Conservation (phyloP, 1,140 invertebrate species). For the Ooceraea biroi region DNA sequence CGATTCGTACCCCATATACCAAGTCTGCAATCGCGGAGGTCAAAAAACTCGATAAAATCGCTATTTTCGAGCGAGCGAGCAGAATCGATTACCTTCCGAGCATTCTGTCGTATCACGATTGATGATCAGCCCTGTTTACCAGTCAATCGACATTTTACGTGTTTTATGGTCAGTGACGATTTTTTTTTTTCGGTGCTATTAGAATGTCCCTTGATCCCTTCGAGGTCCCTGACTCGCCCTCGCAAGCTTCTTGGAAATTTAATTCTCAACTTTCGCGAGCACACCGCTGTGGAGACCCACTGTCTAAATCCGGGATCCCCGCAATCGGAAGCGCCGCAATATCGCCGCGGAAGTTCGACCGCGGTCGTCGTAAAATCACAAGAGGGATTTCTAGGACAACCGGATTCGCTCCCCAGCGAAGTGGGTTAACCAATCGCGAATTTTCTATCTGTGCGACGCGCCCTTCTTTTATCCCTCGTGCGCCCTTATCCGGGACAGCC, state of each 20-base stretch:
- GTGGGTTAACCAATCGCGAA: constrained; percentile 58
- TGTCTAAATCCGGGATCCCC: constrained; percentile 32
- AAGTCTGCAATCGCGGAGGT: background rate
- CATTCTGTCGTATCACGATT: background rate
- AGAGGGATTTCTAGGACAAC: constrained; percentile 32
- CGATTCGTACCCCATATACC: background rate
- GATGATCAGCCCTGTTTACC: background rate
- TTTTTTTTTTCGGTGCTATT: background rate
- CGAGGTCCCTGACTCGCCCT: background rate
- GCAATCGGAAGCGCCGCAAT: constrained; percentile 39
- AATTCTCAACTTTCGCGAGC: constrained; percentile 32
- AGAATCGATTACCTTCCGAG: background rate
- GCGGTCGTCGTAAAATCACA: constrained; percentile 44
- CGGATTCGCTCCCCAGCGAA: constrained; percentile 24
- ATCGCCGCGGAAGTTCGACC: constrained; percentile 38
- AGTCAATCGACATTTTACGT: background rate
- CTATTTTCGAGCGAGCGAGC: background rate
- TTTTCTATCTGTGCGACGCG: constrained; percentile 44
- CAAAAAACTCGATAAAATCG: background rate
- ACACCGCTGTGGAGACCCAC: background rate
- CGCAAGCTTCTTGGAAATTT: constrained; percentile 9
- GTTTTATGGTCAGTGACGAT: background rate
- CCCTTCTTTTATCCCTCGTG: constrained; percentile 33
- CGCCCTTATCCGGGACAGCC: background rate
- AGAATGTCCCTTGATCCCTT: background rate